phyloP scores from a whole-genome alignment of 2,888 invertebrate genomes.

The Spilosoma lubricipeda region DNA sequence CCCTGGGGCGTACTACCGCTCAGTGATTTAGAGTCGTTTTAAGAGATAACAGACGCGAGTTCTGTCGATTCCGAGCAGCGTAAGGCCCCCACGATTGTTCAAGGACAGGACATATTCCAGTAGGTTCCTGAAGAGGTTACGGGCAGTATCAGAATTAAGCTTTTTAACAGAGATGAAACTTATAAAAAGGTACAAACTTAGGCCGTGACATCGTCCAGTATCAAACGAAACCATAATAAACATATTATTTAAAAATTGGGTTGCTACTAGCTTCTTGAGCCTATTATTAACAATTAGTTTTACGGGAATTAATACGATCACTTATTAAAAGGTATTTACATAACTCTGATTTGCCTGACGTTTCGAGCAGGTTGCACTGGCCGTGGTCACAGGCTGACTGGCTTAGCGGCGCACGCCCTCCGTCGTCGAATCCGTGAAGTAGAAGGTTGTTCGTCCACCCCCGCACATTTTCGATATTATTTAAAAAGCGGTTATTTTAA shows the following conservation, averaged over 20 bases:
- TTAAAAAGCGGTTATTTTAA: too few relatives aligned
- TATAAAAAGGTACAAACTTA: conserved; percentile 2
- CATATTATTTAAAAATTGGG: neutral
- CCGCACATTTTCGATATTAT: too few relatives aligned
- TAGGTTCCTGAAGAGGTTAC: neutral
- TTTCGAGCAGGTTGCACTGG: too few relatives aligned
- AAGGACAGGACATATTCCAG: conserved; percentile 1
- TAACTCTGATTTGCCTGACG: too few relatives aligned
- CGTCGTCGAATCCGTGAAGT: too few relatives aligned
- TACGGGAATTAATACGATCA: too few relatives aligned
- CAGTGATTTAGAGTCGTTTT: conserved; percentile 52
- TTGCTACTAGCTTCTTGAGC: neutral
- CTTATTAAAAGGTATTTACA: too few relatives aligned
- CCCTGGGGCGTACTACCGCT: conserved; percentile 44
- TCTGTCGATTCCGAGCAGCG: conserved; percentile 23
- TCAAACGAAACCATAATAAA: neutral
- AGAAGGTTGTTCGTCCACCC: too few relatives aligned
- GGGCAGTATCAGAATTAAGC: neutral
- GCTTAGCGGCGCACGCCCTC: too few relatives aligned
- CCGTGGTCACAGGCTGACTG: too few relatives aligned
- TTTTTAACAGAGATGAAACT: neutral
- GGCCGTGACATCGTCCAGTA: neutral
- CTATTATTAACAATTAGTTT: too few relatives aligned
- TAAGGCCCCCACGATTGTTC: conserved; percentile 7
- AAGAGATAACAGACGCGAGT: conserved; percentile 41